phyloP scores from a whole-genome alignment of 2,113 vertebrate genomes.

The Narcine bancroftii region DNA sequence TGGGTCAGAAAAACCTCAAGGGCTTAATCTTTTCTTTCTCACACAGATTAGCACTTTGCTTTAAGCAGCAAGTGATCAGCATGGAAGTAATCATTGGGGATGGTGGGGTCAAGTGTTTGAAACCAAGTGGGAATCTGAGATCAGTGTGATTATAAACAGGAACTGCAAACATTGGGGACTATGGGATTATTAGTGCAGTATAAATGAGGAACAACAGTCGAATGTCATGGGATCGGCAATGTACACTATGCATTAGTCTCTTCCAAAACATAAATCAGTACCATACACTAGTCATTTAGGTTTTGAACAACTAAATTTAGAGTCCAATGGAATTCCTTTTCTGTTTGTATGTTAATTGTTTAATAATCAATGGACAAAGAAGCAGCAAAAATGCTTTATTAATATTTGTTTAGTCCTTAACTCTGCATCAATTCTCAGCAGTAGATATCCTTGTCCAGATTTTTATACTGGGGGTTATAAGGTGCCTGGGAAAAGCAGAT shows the following conservation, averaged over 20 bases:
- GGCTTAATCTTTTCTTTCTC: neutral
- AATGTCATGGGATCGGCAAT: neutral
- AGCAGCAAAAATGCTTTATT: neutral
- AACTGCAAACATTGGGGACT: neutral
- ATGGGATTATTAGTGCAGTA: neutral
- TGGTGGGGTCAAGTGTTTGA: no score
- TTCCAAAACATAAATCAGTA: neutral
- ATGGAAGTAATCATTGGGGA: neutral
- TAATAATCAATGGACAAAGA: neutral
- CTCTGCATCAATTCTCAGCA: constrained; percentile 45
- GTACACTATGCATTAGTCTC: neutral
- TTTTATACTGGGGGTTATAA: constrained; percentile 51
- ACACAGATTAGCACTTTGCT: neutral
- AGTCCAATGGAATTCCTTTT: neutral
- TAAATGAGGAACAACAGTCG: neutral
- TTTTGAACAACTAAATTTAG: neutral
- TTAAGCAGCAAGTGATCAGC: neutral
- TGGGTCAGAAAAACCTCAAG: no score
- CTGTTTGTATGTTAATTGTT: neutral
- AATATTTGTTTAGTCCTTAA: neutral
- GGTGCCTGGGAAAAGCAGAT: constrained; percentile 61
- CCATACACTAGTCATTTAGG: neutral
- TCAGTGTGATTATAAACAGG: no score
- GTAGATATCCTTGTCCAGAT: constrained; percentile 46
- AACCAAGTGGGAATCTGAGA: no score